Conservation (phyloP, 1,140 invertebrate species). For the Brachionus koreanus region DNA sequence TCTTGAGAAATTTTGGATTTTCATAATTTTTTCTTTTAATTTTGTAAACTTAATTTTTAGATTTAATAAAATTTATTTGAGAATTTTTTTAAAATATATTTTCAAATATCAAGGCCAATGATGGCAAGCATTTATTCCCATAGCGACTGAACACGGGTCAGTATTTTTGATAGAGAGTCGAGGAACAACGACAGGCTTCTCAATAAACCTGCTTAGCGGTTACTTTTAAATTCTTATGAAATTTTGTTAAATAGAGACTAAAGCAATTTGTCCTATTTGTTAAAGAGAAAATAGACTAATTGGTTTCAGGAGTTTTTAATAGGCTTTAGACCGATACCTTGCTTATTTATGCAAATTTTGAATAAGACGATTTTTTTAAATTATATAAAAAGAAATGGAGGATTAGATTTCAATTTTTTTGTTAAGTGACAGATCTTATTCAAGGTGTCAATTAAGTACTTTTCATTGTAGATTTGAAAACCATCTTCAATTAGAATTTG, state of each 20-base stretch:
- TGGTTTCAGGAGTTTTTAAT: slow-evolving; percentile 2
- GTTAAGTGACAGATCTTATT: slow-evolving; percentile 19
- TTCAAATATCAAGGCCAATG: background rate
- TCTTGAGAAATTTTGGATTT: background rate
- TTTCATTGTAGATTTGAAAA: background rate
- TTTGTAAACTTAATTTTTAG: background rate
- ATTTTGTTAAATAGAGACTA: background rate
- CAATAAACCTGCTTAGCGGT: background rate
- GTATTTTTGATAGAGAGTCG: background rate
- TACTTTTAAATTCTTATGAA: background rate
- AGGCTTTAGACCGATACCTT: slow-evolving; percentile 1
- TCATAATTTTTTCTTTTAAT: background rate
- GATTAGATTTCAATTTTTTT: slow-evolving; percentile 23
- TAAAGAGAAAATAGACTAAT: background rate
- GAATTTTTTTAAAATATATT: background rate
- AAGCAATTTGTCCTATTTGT: background rate
- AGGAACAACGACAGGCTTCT: background rate
- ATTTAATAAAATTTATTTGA: background rate
- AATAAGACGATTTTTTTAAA: background rate
- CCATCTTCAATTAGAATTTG: background rate
- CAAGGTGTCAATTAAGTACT: slow-evolving; percentile 35
- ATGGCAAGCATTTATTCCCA: background rate
- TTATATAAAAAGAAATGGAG: background rate
- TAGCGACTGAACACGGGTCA: background rate
- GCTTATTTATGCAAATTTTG: slow-evolving; percentile 4